Base-by-base conservation (phyloP, 2,888 invertebrate genomes). In the Uloborus plumipes region DNA sequence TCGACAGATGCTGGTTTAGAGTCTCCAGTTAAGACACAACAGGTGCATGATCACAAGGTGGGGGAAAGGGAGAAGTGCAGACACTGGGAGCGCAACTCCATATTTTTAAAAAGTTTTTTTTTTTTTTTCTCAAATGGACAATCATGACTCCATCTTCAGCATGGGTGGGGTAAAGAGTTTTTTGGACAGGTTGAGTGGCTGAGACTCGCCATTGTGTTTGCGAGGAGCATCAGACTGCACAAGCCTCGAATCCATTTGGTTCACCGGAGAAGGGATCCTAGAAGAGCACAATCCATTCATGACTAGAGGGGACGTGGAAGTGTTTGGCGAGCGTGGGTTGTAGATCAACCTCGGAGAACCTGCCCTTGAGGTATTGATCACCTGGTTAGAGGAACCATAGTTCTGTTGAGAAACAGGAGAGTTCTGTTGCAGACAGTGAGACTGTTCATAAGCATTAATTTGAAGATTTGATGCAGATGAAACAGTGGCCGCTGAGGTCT, bases 161-260 rank as follows among this genome's bases (percentile, higher is more conserved):
- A 94, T 93, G 67, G 77, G 77, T 26, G 82, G 61, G 16, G 83
- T 64, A 51, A 83, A 73, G 1, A 83, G 67, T 51, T 94, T 94
- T 90, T 95, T 96, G 89, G 95, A 96, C 87, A 96, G 92, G 91
- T 96, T 96, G 86, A 96, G 91, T 75, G 96, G 96, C 71, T 85
- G 85, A 26, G 84, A 74, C 26, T 84, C 85, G 55, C 67, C 65
- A 47, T 66, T 62, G 50, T 62, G 69, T 73, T 78, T 80, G 39
- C 47, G 66, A 31, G 51, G 22, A 16, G 66, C 64, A 55, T 73
- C 70, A 15, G 80, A 67, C 49, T 75, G 66, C 55, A 69, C 69
- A n/a, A 66, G 70, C 66, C 80, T 78, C 53, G 74, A 58, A 49
- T 78, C 82, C 14, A 69, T 62, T 31, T 66, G 70, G 65, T 70